Percentiles rank a stretch among this genome's conserved stretches.
Evolutionary conservation across 2,113 vertebrate species (phyloP).

Genomic region (Cyrtonyx montezumae): DNA sequence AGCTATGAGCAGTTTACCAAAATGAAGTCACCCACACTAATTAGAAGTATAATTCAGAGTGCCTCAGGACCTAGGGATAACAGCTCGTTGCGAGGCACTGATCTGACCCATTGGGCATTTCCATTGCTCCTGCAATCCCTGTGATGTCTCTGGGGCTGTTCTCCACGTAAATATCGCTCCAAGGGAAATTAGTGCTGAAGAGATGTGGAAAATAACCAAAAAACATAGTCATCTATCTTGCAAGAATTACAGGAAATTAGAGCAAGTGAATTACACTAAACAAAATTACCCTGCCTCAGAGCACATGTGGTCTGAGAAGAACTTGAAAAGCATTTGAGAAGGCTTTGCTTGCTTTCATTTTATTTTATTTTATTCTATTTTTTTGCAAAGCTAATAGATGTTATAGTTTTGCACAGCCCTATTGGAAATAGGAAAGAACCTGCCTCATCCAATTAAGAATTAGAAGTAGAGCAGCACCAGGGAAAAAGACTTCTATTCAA

Average conservation of each 20-base stretch:
- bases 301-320: slow-evolving; percentile 1
- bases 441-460: slow-evolving; percentile 57
- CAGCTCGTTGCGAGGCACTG: not conserved
- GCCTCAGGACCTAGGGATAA: not conserved
- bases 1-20: not conserved
- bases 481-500: slow-evolving; percentile 4
- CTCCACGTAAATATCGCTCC: not conserved
- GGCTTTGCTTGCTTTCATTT: not conserved
- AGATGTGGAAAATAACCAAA: slow-evolving; percentile 8
- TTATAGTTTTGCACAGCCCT: slow-evolving; percentile 13
- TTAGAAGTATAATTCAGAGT: not conserved
- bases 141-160: not conserved
- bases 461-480: slow-evolving; percentile 52
- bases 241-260: slow-evolving; percentile 52
- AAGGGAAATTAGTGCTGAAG: not conserved
- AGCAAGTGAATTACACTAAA: slow-evolving; percentile 45
- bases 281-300: slow-evolving; percentile 37
- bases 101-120: not conserved
- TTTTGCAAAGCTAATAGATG: slow-evolving; percentile 44
- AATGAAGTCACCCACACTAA: not conserved
- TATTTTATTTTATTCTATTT: not conserved
- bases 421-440: slow-evolving; percentile 52
- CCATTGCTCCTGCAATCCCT: not conserved
- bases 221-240: not conserved
- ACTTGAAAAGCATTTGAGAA: not conserved